phyloP scores from a whole-genome alignment of 2,888 invertebrate species.

The Amphipyra tragopoginis region DNA sequence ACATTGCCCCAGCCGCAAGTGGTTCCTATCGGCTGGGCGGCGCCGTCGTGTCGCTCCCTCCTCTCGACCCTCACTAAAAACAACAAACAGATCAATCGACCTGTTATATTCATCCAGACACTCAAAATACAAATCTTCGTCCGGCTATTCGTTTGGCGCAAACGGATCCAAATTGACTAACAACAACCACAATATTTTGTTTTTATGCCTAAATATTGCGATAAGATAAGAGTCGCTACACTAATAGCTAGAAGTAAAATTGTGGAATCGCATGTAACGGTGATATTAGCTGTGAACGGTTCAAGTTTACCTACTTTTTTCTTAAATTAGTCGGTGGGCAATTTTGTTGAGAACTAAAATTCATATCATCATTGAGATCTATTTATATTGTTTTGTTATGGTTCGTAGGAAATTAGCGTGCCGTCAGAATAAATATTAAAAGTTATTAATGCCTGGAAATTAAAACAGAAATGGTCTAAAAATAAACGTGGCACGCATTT shows the following conservation, averaged over 20 bases:
- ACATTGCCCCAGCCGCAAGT: constrained; percentile 84
- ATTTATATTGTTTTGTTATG: constrained; percentile 40
- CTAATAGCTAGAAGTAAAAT: constrained; percentile 87
- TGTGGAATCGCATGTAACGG: constrained; percentile 87
- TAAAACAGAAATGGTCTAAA: constrained; percentile 40
- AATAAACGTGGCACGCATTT: constrained; percentile 47
- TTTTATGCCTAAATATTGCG: constrained; percentile 83
- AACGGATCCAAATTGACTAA: constrained; percentile 68
- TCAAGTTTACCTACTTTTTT: constrained; percentile 83
- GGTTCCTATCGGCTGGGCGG: constrained; percentile 83
- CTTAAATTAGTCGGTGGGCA: constrained; percentile 74
- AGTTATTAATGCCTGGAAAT: constrained; percentile 27
- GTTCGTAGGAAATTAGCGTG: constrained; percentile 24
- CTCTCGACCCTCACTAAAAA: constrained; percentile 83
- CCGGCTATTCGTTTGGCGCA: constrained; percentile 66
- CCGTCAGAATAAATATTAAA: constrained; percentile 38
- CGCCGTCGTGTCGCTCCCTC: constrained; percentile 84
- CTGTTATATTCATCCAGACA: constrained; percentile 78
- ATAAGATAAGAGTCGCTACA: constrained; percentile 83
- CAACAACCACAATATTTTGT: constrained; percentile 78
- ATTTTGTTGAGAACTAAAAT: constrained; percentile 73
- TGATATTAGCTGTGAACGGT: constrained; percentile 85
- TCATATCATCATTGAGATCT: constrained; percentile 39
- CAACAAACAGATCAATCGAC: constrained; percentile 88
- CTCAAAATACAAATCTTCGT: constrained; percentile 71